Base-by-base conservation (phyloP, 2,797 vertebrate species). In the Tangara arthus region DNA sequence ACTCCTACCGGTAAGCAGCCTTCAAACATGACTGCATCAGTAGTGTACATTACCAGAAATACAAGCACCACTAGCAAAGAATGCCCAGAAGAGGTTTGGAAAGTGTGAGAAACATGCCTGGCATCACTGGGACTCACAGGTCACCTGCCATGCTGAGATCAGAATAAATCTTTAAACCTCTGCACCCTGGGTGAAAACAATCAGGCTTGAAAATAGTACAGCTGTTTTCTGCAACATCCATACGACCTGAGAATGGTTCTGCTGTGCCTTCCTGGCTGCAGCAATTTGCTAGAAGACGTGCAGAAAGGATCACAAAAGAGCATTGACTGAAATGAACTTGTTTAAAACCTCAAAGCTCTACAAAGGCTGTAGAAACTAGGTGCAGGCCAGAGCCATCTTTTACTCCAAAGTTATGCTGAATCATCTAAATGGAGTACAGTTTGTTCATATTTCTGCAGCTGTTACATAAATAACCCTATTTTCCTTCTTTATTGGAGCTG, bases 391-490 rank as follows among this genome's bases (percentile, higher is more conserved):
- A 91, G 64, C 55, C 84, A 92, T 89, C 90, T 85, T 92, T 47
- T 89, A 72, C 89, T 91, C 81, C 32, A 37, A 77, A 65, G 57
- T 95, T 87, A 72, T 89, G 93, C 94, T 71, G 90, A 94, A 69
- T 94, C 96, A 95, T 95, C 92, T 93, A 95, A 96, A 95, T 6
- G 34, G 35, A 95, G 87, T 61, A 95, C 89, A 85, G 81, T 80
- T 92, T 63, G 69, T 90, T 95, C 95, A 56, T 88, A 91, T 64
- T 96, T 95, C 90, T 94, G 79, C 83, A 93, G 93, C 92, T 90
- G 90, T 95, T 96, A 94, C 77, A 96, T 95, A 96, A 96, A 96
- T 90, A 95, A 91, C 69, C 80, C 42, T 87, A 78, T 93, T 95
- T 95, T 83, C 85, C 89, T 86, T 86, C 87, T 88, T 93, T 91